These are phyloP conservation scores for Agapostemon virescens DNA, from an alignment of 2,888 invertebrate species.

Conservation along the genomic window DNA sequence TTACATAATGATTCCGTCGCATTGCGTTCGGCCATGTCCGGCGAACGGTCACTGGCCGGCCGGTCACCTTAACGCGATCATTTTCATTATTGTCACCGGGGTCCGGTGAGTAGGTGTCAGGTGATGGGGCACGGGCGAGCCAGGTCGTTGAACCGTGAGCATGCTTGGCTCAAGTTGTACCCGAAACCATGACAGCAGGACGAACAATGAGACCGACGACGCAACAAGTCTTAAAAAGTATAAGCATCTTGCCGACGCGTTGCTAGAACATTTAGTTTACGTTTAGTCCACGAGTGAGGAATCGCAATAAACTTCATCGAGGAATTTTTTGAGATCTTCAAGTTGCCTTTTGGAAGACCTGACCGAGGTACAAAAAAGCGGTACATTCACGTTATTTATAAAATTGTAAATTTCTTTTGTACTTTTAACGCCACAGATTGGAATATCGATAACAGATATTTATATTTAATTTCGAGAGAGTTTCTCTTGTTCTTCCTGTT, in stretches of 20 bases:
- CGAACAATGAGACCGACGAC: not conserved
- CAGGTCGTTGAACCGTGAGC: constrained; percentile 24
- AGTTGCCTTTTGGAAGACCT: too few relatives aligned
- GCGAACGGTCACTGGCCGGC: constrained; percentile 20
- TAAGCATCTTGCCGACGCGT: too few relatives aligned
- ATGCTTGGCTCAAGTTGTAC: not conserved
- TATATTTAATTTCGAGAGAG: not conserved
- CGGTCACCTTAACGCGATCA: constrained; percentile 20
- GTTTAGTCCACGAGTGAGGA: too few relatives aligned
- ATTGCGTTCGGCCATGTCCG: not conserved
- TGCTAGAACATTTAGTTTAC: too few relatives aligned
- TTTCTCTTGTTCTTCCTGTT: too few relatives aligned
- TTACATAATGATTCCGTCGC: constrained; percentile 37
- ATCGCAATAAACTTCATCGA: not conserved
- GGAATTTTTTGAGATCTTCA: not conserved
- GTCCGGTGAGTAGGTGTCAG: constrained; percentile 16
- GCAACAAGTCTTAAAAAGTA: not conserved
- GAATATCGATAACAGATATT: not conserved
- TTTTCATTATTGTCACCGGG: constrained; percentile 22
- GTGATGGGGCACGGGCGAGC: not conserved
- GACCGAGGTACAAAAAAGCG: too few relatives aligned
- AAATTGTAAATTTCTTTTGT: not conserved
- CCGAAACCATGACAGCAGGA: constrained; percentile 2
- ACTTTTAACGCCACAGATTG: not conserved
- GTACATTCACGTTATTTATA: not conserved